Base-by-base conservation (phyloP, 2,113 vertebrate genomes). In the Oryzias curvinotus region DNA sequence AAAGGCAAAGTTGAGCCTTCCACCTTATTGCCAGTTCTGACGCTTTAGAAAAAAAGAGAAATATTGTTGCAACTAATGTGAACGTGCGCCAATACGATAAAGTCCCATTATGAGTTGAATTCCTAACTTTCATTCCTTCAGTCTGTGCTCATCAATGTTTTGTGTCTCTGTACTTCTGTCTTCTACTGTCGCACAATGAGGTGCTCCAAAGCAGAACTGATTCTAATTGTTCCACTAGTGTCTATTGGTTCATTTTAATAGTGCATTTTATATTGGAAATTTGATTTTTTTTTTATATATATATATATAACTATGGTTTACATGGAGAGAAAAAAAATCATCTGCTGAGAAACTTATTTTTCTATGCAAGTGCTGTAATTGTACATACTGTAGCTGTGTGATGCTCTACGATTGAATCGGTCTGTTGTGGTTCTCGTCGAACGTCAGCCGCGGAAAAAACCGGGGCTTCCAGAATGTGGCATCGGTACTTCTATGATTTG, bases 331-430 rank as follows among this genome's bases (percentile, higher is more conserved):
- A 71, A 73, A 70, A 71, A 82, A 89, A 84, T 84, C 78, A 87
- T 90, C 84, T 92, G 85, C 89, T 87, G 86, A 90, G 84, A 89
- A 87, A 88, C 77, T 77, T 88, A 90, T 91, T 92, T 90, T 92
- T 90, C 90, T 92, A 91, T 91, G 89, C 90, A 91, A 92, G 79
- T 89, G 89, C 86, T 90, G 86, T 91, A 89, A 80, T 71, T 86
- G 86, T 88, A 88, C 82, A 87, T 84, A 80, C 71, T 89, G 84
- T 88, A 88, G 87, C 84, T 78, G 71, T 85, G 81, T 88, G 73
- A 80, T 70, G 81, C 75, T 85, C 68, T 84, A 59, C 78, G 73
- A 83, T 69, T 57, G 64, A 75, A 80, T 50, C 46, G 64, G 70
- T 85, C 66, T 73, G 68, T 84, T 67, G 25, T 68, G 72, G 64